Base-by-base conservation (phyloP, 2,113 vertebrate species). In the Cheilinus undulatus region DNA sequence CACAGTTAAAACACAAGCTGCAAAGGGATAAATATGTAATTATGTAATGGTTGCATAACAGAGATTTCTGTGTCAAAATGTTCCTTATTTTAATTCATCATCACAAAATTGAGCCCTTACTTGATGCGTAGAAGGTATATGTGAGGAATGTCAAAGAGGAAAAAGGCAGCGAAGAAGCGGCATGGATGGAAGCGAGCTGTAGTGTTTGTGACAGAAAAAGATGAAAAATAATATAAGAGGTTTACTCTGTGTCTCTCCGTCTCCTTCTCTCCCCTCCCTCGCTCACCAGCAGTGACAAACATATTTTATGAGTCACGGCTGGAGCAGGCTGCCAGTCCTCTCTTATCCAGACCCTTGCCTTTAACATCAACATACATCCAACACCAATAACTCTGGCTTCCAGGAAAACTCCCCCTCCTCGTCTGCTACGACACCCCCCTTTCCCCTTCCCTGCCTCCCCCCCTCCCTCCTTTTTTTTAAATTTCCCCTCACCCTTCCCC, bases 261-360 rank as follows among this genome's bases (percentile, higher is more conserved):
- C 76, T 86, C 63, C 79, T 69, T 82, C 68, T n/a, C 76, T 81
- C 75, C 82, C 76, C 80, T 84, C 81, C 80, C 78, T 90, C 82
- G 45, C 82, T 76, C 84, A 49, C 62, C 65, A 46, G 61, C 77
- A 81, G 82, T 86, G 89, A 89, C 90, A 91, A 92, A 80, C 78
- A 84, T 87, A 89, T 91, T 89, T 86, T 89, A 88, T 92, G 92
- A 93, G 89, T 93, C 92, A 93, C 88, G 72, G 86, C 79, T 83
- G 66, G 80, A 88, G 66, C 76, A 52, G 69, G 76, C 90, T 84
- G 77, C 85, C 72, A 78, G 86, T 84, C 79, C 76, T 85, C 78
- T 83, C 83, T 45, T 78, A 45, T 89, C 85, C 86, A 82, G 78
- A 90, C 80, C 87, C 71, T 38, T 82, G 73, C 73, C 77, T 80